Base-by-base conservation (phyloP, 2,797 vertebrate genomes). In the Typhlichthys eigenmanni region DNA sequence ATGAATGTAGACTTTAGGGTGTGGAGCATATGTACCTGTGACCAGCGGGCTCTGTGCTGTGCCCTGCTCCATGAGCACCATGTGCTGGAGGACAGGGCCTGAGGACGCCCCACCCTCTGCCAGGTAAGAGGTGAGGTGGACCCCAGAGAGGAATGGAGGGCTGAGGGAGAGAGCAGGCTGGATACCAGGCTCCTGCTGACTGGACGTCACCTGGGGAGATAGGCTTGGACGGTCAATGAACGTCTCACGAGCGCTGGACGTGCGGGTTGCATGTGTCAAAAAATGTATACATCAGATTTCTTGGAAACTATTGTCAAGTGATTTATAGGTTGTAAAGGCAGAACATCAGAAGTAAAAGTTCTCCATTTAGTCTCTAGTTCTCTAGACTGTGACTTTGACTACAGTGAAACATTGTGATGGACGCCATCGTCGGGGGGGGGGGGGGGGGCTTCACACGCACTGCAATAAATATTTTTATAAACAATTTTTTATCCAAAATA, bases 21-120 rank as follows among this genome's bases (percentile, higher is more conserved):
- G 14, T 16, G 8, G 34, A 8, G 8, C 5, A 38, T 5, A 54
- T 64, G 32, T 89, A 98, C 97, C 96, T 93, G 96, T 90, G 76
- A 90, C 87, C 60, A 98, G 91, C 47, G 96, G 92, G 0, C 95
- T 94, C 88, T 96, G 96, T 1, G 94, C 87, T 0, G 86, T 87
- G 58, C 86, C 93, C 87, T 95, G 96, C 81, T 99, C 97, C 92
- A 99, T 92, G 1, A 99, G 87, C 72, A 97, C 97, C 96, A 98
- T 96, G 89, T 98, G 96, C 73, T 97, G 96, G 55, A 98, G 92
- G 14, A 98, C 94, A 3, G 96, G 83, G 47, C 93, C 91, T 5
- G 93, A 84, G 0, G 94, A 75, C 75, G 92, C 79, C 85, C 94
- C 89, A 81, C 82, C 66, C 75, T 90, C 85, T 12, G 92, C 87